phyloP scores from a whole-genome alignment of 2,888 invertebrate genomes.

The Entomobrya multifasciata region DNA sequence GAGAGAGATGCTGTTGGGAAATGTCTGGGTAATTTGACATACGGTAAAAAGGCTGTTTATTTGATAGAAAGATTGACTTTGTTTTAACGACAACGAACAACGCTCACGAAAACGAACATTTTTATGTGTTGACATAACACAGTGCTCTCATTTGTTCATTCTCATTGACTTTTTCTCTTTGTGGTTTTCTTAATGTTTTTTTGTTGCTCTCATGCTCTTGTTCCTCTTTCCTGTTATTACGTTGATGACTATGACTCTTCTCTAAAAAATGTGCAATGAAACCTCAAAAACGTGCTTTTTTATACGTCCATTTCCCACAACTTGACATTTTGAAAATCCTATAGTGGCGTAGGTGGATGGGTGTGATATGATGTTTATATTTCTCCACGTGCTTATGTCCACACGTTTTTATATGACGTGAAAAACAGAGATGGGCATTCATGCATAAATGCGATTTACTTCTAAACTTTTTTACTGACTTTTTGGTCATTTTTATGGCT shows the following conservation, averaged over 20 bases:
- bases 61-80: conserved; percentile 37
- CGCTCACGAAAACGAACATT: background rate
- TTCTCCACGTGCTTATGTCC: conserved; percentile 28
- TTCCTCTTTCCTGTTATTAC: background rate
- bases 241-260: too few relatives aligned
- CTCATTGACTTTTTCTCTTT: too few relatives aligned
- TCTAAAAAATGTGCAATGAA: conserved; percentile 6
- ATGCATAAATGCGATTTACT: conserved; percentile 36
- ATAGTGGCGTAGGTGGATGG: background rate
- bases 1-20: too few relatives aligned
- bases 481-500: conserved; percentile 9
- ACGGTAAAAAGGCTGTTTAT: background rate
- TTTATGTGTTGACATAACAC: background rate
- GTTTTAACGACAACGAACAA: conserved; percentile 1
- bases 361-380: background rate
- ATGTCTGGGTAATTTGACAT: conserved; percentile 23
- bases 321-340: conserved; percentile 38
- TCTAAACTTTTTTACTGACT: background rate
- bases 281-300: background rate
- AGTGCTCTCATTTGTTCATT: conserved; percentile 30
- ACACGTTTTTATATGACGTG: conserved; percentile 3
- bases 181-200: too few relatives aligned
- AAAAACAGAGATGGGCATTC: background rate
- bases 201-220: background rate
- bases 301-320: background rate